Conservation (phyloP, 2,888 invertebrate species). For the Nysson spinosus region DNA sequence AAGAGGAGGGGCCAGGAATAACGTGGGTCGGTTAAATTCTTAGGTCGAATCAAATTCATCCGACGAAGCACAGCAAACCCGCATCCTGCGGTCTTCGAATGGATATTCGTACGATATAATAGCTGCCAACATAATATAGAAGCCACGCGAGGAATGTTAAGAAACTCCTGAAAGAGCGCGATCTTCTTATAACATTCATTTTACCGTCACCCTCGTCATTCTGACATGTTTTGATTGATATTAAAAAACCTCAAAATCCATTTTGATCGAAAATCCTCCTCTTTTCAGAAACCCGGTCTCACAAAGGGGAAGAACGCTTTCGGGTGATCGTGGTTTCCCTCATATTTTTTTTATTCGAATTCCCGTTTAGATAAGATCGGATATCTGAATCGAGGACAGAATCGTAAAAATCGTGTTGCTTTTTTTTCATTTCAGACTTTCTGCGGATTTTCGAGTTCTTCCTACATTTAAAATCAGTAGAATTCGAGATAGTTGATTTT, state of each 20-base stretch:
- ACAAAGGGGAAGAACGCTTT: too few relatives aligned
- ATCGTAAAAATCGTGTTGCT: constrained; percentile 2
- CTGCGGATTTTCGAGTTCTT: too few relatives aligned
- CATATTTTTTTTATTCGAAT: too few relatives aligned
- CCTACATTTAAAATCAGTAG: too few relatives aligned
- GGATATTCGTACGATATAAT: not conserved
- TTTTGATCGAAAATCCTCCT: too few relatives aligned
- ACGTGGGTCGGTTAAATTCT: not conserved
- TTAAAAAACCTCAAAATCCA: too few relatives aligned
- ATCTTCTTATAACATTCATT: not conserved
- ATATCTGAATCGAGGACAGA: not conserved
- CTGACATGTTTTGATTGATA: not conserved
- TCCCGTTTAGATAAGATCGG: too few relatives aligned
- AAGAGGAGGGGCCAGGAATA: not conserved
- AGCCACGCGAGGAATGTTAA: not conserved
- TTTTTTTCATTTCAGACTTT: too few relatives aligned
- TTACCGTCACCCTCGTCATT: not conserved
- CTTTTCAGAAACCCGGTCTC: too few relatives aligned
- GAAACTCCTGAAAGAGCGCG: not conserved
- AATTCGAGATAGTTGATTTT: too few relatives aligned
- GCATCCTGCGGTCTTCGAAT: constrained; percentile 18
- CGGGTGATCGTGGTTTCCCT: too few relatives aligned
- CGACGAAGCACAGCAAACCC: constrained; percentile 28
- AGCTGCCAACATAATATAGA: not conserved
- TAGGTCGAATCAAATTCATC: not conserved